Conservation (phyloP, 2,888 invertebrate genomes). For the Neoascia interrupta region DNA sequence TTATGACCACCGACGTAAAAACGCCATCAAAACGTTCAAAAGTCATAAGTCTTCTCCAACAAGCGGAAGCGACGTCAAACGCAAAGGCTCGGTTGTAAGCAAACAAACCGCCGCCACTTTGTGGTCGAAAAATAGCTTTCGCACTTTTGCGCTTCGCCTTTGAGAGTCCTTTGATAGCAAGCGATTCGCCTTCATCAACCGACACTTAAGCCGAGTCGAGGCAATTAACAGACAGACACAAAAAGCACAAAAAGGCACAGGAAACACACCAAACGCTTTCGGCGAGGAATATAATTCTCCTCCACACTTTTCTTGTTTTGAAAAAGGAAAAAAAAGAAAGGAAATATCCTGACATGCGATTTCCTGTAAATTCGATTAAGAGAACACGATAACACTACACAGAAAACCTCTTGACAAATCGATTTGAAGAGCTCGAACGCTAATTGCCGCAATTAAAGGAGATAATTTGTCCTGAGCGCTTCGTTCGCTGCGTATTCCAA, state of each 20-base stretch:
- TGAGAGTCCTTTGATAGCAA: slow-evolving; percentile 30
- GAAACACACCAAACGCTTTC: slow-evolving; percentile 1
- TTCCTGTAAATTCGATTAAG: slow-evolving; percentile 48
- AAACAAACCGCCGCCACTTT: slow-evolving; percentile 45
- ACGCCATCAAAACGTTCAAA: neutral
- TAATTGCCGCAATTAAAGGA: slow-evolving; percentile 52
- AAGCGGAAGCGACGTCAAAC: too few relatives aligned
- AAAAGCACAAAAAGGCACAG: neutral
- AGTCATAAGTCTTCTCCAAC: too few relatives aligned
- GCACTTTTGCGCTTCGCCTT: slow-evolving; percentile 23
- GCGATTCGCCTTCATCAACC: neutral
- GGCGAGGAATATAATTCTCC: slow-evolving; percentile 7
- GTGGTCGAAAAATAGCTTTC: slow-evolving; percentile 27
- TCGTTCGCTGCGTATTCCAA: neutral
- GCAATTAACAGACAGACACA: slow-evolving; percentile 28
- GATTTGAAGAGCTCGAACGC: slow-evolving; percentile 34
- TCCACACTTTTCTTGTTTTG: neutral
- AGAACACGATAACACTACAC: slow-evolving; percentile 38
- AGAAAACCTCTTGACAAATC: slow-evolving; percentile 9
- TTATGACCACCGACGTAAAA: neutral
- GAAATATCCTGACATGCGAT: slow-evolving; percentile 46
- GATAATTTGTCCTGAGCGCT: slow-evolving; percentile 40
- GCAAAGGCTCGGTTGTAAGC: neutral
- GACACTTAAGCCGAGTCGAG: slow-evolving; percentile 1
- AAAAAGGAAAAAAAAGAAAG: neutral